These are phyloP conservation scores for Andricus curvator DNA, from an alignment of 2,888 invertebrate genomes.

Conservation along the genomic window DNA sequence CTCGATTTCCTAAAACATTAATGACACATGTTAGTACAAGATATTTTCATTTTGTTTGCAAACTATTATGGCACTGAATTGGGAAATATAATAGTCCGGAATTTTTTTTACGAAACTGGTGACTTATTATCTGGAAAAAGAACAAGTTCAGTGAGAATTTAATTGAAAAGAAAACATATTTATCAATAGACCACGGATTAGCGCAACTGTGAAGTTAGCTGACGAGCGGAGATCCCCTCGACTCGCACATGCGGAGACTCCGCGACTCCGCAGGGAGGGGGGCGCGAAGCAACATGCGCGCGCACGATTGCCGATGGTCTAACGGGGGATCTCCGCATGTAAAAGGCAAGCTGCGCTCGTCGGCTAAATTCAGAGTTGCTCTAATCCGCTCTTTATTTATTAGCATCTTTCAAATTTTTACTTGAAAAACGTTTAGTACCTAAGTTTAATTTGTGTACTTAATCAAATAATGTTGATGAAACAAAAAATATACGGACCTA, in stretches of 20 bases:
- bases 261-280: too few species aligned
- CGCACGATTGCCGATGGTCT: too few species aligned
- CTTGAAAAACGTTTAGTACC: background rate
- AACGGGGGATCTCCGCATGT: too few species aligned
- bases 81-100: background rate
- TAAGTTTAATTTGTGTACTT: too few species aligned
- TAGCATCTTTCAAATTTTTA: background rate
- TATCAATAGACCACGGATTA: too few species aligned
- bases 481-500: background rate
- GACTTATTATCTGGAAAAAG: background rate
- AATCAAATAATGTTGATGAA: too few species aligned
- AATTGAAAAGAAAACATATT: background rate
- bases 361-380: too few species aligned
- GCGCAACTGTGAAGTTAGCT: too few species aligned
- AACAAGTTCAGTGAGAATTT: background rate
- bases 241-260: too few species aligned
- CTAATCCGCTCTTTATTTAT: conserved; percentile 37
- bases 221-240: too few species aligned
- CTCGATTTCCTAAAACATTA: conserved; percentile 59
- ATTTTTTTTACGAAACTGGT: background rate
- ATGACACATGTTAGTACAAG: conserved; percentile 52
- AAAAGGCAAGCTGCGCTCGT: too few species aligned
- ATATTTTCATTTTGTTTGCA: background rate
- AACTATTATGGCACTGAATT: background rate
- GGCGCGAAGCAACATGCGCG: too few species aligned